A percentile compares a stretch with the other conserved stretches of the same genome.
phyloP scores from a whole-genome alignment of 1,140 invertebrate species.

The Drosophila punjabiensis region DNA sequence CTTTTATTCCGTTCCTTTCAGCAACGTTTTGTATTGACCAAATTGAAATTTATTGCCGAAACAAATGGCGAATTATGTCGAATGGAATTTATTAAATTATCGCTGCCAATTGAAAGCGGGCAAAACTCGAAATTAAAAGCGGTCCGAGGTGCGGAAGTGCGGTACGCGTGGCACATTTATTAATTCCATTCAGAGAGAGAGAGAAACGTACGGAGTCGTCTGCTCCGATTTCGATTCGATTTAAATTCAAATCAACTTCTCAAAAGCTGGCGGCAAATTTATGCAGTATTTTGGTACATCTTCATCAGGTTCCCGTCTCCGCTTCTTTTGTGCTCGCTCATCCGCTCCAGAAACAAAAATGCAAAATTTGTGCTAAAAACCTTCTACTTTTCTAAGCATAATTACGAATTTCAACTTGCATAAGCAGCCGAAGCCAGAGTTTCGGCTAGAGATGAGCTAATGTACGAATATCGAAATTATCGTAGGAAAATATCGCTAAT shows the following conservation, averaged over 20 bases:
- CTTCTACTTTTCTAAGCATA: slow-evolving; percentile 42
- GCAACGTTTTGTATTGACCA: slow-evolving; percentile 15
- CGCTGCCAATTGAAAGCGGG: slow-evolving; percentile 28
- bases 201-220: slow-evolving; percentile 26
- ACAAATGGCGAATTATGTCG: slow-evolving; percentile 33
- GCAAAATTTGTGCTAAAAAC: slow-evolving; percentile 61
- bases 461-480: background rate
- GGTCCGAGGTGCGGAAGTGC: slow-evolving; percentile 2
- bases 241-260: slow-evolving; percentile 63
- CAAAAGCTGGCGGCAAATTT: slow-evolving; percentile 59
- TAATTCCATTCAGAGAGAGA: slow-evolving; percentile 41
- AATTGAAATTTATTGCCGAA: slow-evolving; percentile 62
- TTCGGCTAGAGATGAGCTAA: background rate
- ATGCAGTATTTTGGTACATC: slow-evolving; percentile 44
- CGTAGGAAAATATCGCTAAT: background rate
- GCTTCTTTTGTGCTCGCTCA: slow-evolving; percentile 14
- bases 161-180: slow-evolving; percentile 42
- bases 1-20: background rate
- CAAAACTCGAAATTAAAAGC: slow-evolving; percentile 54
- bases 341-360: slow-evolving; percentile 44
- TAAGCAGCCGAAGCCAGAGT: slow-evolving; percentile 4
- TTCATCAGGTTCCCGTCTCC: slow-evolving; percentile 23
- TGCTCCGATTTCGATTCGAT: slow-evolving; percentile 56
- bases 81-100: slow-evolving; percentile 48
- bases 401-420: slow-evolving; percentile 49